These are phyloP conservation scores for Eurois occulta DNA, from an alignment of 2,888 invertebrate genomes.

Conservation along the genomic window DNA sequence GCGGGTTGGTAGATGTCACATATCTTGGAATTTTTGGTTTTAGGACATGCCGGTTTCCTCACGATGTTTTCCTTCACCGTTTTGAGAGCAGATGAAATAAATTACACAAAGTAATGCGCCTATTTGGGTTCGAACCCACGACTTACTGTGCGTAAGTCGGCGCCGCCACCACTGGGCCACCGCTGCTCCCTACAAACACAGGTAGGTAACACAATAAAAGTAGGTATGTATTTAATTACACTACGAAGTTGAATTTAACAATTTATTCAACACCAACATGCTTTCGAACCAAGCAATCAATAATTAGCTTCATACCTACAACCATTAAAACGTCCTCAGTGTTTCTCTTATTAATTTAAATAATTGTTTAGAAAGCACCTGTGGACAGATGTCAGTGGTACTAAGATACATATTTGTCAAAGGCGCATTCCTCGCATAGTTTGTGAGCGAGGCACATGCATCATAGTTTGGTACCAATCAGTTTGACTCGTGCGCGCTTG, in stretches of 20 bases:
- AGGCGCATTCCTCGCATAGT: slow-evolving; percentile 73
- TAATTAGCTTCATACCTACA: slow-evolving; percentile 38
- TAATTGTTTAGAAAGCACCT: slow-evolving; percentile 76
- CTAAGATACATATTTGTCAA: slow-evolving; percentile 82
- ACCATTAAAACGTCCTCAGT: slow-evolving; percentile 56
- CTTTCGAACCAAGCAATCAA: slow-evolving; percentile 18
- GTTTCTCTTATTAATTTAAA: slow-evolving; percentile 72
- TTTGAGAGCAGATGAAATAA: too few relatives aligned
- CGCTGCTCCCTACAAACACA: too few relatives aligned
- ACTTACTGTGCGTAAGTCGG: too few relatives aligned
- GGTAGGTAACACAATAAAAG: too few relatives aligned
- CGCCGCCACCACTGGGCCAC: too few relatives aligned
- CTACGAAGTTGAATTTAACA: neutral
- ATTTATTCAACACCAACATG: slow-evolving; percentile 9
- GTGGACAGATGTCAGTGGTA: slow-evolving; percentile 77
- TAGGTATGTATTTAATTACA: too few relatives aligned
- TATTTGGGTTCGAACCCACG: too few relatives aligned
- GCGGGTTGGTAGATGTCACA: too few relatives aligned
- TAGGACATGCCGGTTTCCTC: too few relatives aligned
- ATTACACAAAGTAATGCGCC: too few relatives aligned
- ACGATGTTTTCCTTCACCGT: too few relatives aligned
- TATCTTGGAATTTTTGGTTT: too few relatives aligned
- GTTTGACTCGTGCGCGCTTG: slow-evolving; percentile 72
- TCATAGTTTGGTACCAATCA: slow-evolving; percentile 71
- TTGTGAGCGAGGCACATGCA: slow-evolving; percentile 64